phyloP scores from a whole-genome alignment of 2,888 invertebrate genomes.

The Mimas tiliae region DNA sequence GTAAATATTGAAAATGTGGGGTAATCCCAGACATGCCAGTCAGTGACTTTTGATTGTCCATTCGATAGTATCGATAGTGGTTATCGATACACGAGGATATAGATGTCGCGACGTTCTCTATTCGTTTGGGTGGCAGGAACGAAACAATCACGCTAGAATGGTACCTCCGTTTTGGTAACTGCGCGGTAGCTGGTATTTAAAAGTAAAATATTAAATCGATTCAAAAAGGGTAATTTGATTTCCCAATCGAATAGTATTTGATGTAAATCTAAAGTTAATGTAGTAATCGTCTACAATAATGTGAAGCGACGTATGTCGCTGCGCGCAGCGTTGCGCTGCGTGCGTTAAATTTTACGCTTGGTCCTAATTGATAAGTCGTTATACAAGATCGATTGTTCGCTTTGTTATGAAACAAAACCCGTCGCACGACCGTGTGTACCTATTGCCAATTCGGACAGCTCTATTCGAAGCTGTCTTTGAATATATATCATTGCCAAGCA shows the following conservation, averaged over 20 bases:
- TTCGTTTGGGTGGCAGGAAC: conserved; percentile 37
- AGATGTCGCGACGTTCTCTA: conserved; percentile 27
- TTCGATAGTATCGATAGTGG: neutral
- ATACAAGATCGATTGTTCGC: neutral
- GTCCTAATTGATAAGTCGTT: neutral
- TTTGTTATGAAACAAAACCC: neutral
- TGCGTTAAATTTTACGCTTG: neutral
- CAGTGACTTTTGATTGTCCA: neutral
- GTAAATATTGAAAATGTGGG: neutral
- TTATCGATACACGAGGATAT: conserved; percentile 12
- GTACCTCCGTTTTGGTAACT: conserved; percentile 46
- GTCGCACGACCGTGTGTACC: neutral
- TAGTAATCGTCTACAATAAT: conserved; percentile 41
- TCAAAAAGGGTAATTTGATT: conserved; percentile 29
- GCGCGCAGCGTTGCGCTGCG: conserved; percentile 31
- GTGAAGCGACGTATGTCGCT: conserved; percentile 38
- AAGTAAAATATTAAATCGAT: conserved; percentile 28
- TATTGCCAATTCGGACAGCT: neutral
- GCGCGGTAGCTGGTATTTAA: conserved; percentile 45
- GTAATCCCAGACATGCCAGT: no score
- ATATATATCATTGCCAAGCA: neutral
- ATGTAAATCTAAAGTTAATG: conserved; percentile 25
- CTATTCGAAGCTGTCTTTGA: neutral
- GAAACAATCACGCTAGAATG: conserved; percentile 52
- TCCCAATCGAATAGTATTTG: conserved; percentile 32